Base-by-base conservation (phyloP, 2,888 invertebrate species). In the Cenopis cana region DNA sequence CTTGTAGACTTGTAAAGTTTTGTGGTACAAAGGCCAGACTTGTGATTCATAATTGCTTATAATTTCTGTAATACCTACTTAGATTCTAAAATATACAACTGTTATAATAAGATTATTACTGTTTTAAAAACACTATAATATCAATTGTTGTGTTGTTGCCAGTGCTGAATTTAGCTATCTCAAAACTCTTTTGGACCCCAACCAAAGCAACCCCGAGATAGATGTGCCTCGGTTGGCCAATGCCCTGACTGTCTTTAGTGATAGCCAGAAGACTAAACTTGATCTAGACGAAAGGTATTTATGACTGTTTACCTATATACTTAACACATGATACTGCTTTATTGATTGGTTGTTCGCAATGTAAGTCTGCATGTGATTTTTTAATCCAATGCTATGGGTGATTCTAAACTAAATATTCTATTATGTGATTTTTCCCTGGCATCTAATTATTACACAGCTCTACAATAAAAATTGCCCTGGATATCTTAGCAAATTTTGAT, bases 201-300 rank as follows among this genome's bases (percentile, higher is more conserved):
- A 90, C 2, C 84, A 89, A 33, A 83, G 75, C 3, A 91, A 93
- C 76, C 92, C 93, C 0, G 89, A 89, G 75, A 88, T 93, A 52
- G 85, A 82, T 77, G 92, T 90, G 54, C 79, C 83, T 1, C 87
- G 84, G 76, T 77, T 93, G 17, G 91, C 93, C 0, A 82, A 77
- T 38, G 88, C 89, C 0, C 76, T 93, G 8, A 88, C 86, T 70
- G 86, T 89, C 72, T 93, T 89, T 77, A 91, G 90, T 72, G 89
- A 90, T 73, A 87, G 79, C 66, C 90, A 91, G 74, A 91, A 90
- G 74, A 77, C 80, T 41, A 93, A 91, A 78, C 79, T 86, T 61
- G 92, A 93, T 73, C 79, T 91, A 36, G 93, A 93, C 73, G 93
- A 93, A 75, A 93, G 93, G 93, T 93, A 78, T 18, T 38, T 55